phyloP scores from a whole-genome alignment of 1,140 invertebrate species.

The Carcinoscorpius rotundicauda region DNA sequence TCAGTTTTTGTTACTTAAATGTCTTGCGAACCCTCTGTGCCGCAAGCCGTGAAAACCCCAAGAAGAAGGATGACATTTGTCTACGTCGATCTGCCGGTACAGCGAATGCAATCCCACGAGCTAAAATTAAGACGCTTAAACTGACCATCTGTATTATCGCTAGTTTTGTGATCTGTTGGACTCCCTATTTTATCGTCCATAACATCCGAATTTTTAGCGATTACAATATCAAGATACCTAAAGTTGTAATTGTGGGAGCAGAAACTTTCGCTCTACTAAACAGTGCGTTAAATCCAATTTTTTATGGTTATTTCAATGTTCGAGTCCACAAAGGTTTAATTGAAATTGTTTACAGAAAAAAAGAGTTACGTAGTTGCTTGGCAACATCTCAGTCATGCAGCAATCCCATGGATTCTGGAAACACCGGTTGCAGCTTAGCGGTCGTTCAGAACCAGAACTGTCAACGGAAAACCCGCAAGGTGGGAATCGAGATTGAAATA shows the following conservation, averaged over 20 bases:
- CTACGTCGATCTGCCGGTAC: slow-evolving; percentile 23
- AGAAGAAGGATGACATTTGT: slow-evolving; percentile 14
- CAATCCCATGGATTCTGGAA: too few relatives aligned
- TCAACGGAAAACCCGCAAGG: too few relatives aligned
- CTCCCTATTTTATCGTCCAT: slow-evolving; percentile 36
- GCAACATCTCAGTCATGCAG: not conserved
- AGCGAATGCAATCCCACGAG: slow-evolving; percentile 23
- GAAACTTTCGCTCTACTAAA: slow-evolving; percentile 37
- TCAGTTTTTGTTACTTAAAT: slow-evolving; percentile 37
- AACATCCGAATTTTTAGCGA: slow-evolving; percentile 35
- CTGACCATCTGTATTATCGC: slow-evolving; percentile 35
- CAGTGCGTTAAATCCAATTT: slow-evolving; percentile 35
- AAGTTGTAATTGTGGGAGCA: slow-evolving; percentile 30
- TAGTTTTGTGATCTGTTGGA: slow-evolving; percentile 37
- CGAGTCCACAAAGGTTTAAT: slow-evolving; percentile 19
- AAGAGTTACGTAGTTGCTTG: slow-evolving; percentile 7
- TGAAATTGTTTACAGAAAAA: slow-evolving; percentile 16
- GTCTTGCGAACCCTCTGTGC: slow-evolving; percentile 35
- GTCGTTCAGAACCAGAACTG: too few relatives aligned
- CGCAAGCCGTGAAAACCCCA: slow-evolving; percentile 8
- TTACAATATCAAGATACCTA: slow-evolving; percentile 30
- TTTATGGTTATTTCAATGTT: slow-evolving; percentile 38
- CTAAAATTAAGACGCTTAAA: slow-evolving; percentile 37
- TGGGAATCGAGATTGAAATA: too few relatives aligned
- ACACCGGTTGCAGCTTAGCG: too few relatives aligned